Percentiles rank a stretch among this genome's conserved stretches.
These are phyloP conservation scores for Bombus fervidus DNA, from an alignment of 1,140 invertebrate genomes.

Conservation along the genomic window DNA sequence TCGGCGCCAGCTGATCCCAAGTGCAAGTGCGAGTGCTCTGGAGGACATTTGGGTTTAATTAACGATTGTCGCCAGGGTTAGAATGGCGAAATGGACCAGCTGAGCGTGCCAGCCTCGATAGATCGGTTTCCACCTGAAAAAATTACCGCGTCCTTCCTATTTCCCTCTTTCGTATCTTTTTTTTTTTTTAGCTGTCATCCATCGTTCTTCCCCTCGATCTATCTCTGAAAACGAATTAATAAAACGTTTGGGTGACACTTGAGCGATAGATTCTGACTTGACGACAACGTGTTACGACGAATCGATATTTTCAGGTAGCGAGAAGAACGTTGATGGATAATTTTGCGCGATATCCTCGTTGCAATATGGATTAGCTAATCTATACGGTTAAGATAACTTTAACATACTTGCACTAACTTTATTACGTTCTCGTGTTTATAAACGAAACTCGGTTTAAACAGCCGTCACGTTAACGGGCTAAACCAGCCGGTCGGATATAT, in stretches of 20 bases:
- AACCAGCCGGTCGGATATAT: not conserved
- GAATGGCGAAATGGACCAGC: slow-evolving; percentile 42
- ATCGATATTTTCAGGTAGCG: not conserved
- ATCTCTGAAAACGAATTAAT: slow-evolving; percentile 26
- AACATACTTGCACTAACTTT: not conserved
- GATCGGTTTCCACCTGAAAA: slow-evolving; percentile 13
- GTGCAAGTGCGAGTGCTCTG: slow-evolving; percentile 56
- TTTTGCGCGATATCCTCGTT: not conserved
- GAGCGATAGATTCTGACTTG: not conserved
- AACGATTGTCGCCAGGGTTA: slow-evolving; percentile 59
- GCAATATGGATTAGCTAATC: not conserved
- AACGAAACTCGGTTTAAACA: not conserved
- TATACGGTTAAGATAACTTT: not conserved
- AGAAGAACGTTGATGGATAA: not conserved
- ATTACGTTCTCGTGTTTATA: not conserved
- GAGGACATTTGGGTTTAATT: slow-evolving; percentile 61
- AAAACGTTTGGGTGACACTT: slow-evolving; percentile 1
- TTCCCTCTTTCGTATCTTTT: not conserved
- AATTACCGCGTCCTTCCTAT: not conserved
- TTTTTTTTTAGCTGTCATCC: too few relatives aligned
- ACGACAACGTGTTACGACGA: not conserved
- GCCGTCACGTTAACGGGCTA: not conserved
- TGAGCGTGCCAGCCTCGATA: slow-evolving; percentile 20
- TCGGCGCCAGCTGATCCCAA: slow-evolving; percentile 32
- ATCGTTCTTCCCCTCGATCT: too few relatives aligned